Base-by-base conservation (phyloP, 1,140 invertebrate species). In the Drosophila arizonae region DNA sequence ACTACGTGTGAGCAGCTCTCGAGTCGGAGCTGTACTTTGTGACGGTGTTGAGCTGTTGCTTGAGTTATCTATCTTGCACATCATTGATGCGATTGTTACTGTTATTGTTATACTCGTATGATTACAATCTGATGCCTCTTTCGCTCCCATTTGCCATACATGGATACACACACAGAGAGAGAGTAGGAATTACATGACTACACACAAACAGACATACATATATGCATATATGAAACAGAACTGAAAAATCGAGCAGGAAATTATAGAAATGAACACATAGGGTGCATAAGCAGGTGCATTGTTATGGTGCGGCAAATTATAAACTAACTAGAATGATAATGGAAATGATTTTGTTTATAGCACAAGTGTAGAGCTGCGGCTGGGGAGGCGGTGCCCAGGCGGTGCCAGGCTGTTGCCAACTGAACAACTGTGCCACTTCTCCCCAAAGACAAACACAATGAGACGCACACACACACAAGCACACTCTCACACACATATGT, bases 111-210 rank as follows among this genome's bases (percentile, higher is more conserved):
- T 17, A 17, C 55, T 73, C 72, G 67, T 63, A 74, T 77, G 82
- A 87, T 86, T 86, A 86, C 75, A 86, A 90, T 90, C 89, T 90
- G 89, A 90, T 90, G 81, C 86, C 85, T 90, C 89, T 90, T 90
- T 90, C 89, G 81, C 89, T 90, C 89, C 89, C 89, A 90, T 89
- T 90, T 90, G 86, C 86, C 86, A 86, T 88, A 90, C 87, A 87
- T 82, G 82, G 82, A 87, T 87, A 87, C 66, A 87, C 72, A 87
- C 87, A 87, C 66, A 87, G 68, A 87, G 65, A 87, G 81, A 86
- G 41, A 72, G 61, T 67, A 76, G 62, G 66, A 66, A 68, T 36
- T 60, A 72, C 63, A 65, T 6, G 15, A n/a, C n/a, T 45, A 45
- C 43, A 39, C 56, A 77, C 71, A 65, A 52, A 62, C 52, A 46